These are phyloP conservation scores for Xestia ashworthii DNA, from an alignment of 2,888 invertebrate species.

Conservation along the genomic window DNA sequence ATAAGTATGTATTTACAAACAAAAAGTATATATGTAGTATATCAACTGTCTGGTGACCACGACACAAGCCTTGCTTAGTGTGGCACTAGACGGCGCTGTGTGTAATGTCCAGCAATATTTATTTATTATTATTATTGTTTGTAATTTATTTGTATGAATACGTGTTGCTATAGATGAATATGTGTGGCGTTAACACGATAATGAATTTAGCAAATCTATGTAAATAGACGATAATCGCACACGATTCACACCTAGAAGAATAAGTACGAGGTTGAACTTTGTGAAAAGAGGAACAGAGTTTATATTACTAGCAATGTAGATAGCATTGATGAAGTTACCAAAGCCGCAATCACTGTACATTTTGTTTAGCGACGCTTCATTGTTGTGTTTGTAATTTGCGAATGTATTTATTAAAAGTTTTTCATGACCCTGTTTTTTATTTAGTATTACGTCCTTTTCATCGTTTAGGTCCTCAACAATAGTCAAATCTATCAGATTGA, in stretches of 20 bases:
- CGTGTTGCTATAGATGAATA: slow-evolving; percentile 65
- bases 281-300: slow-evolving; percentile 46
- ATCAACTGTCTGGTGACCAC: too few relatives aligned
- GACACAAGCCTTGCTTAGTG: too few relatives aligned
- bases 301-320: slow-evolving; percentile 45
- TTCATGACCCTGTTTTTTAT: slow-evolving; percentile 73
- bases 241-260: slow-evolving; percentile 61
- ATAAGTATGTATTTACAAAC: too few relatives aligned
- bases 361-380: slow-evolving; percentile 74
- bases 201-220: slow-evolving; percentile 77
- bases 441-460: slow-evolving; percentile 11
- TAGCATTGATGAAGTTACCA: slow-evolving; percentile 62
- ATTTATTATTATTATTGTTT: too few relatives aligned
- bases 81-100: too few relatives aligned
- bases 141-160: slow-evolving; percentile 69
- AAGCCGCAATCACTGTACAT: slow-evolving; percentile 67
- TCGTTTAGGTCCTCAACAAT: slow-evolving; percentile 12
- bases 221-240: slow-evolving; percentile 79
- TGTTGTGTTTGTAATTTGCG: slow-evolving; percentile 85
- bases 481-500: slow-evolving; percentile 41
- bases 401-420: slow-evolving; percentile 86
- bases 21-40: too few relatives aligned
- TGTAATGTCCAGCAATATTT: too few relatives aligned
- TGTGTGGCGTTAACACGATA: slow-evolving; percentile 68
- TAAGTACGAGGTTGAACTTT: slow-evolving; percentile 50